phyloP scores from a whole-genome alignment of 2,888 invertebrate species.

The Pollenia griseotomentosa region DNA sequence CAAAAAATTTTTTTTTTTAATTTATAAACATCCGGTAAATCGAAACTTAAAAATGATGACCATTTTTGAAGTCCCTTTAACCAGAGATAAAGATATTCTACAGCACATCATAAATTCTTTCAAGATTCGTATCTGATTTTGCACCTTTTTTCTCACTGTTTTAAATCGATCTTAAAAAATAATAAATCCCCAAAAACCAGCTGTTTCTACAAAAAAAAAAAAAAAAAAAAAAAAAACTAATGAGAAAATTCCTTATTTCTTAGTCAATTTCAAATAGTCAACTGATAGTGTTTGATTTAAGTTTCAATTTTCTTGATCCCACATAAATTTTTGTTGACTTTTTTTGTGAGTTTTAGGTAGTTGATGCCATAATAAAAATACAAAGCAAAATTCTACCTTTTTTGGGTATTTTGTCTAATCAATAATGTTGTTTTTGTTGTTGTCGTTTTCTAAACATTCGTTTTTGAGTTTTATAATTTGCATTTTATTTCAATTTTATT shows the following conservation, averaged over 20 bases:
- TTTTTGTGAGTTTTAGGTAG: constrained; percentile 30
- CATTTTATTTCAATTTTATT: constrained; percentile 47
- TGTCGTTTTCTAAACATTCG: background rate
- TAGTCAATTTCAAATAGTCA: background rate
- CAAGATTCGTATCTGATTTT: constrained; percentile 78
- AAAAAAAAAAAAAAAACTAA: background rate
- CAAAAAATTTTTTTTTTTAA: background rate
- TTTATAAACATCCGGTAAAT: constrained; percentile 68
- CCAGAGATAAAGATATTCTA: constrained; percentile 80
- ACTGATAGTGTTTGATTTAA: background rate
- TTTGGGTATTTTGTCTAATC: constrained; percentile 40
- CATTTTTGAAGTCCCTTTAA: background rate
- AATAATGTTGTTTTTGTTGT: constrained; percentile 15
- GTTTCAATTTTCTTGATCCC: constrained; percentile 42
- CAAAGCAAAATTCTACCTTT: constrained; percentile 37
- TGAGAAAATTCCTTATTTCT: constrained; percentile 17
- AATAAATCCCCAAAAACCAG: constrained; percentile 37
- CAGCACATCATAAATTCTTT: constrained; percentile 82
- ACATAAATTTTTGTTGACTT: constrained; percentile 41
- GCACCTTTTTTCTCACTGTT: constrained; percentile 56
- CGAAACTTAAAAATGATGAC: constrained; percentile 5
- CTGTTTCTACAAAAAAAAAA: constrained; percentile 11
- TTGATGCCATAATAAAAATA: background rate
- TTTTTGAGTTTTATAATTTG: constrained; percentile 42
- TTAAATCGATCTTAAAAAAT: constrained; percentile 28